Base-by-base conservation (phyloP, 2,797 vertebrate genomes). In the Poeciliopsis infans region DNA sequence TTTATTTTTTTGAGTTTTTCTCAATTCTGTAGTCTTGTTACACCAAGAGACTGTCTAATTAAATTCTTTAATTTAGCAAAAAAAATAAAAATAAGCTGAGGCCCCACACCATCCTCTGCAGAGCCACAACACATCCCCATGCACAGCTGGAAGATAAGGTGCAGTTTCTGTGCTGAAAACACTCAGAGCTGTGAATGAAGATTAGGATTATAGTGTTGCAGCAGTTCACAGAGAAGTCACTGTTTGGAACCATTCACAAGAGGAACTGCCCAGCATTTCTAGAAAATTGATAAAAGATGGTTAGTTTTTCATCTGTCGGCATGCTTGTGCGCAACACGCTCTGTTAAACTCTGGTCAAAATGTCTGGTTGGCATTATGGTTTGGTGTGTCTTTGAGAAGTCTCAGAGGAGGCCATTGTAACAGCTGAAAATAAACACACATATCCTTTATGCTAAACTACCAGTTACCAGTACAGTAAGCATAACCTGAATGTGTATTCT, bases 91-190 rank as follows among this genome's bases (percentile, higher is more conserved):
- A n/a, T 3, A 61, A 36, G 25, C 31, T 8, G 33, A 16, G 53
- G 8, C 25, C 15, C 18, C 28, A 31, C 23, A 23, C 46, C 16
- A n/a, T 46, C 39, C 4, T 49, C 20, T 43, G 33, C 43, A 33
- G 25, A 66, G n/a, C 49, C 47, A 74, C 53, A 45, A 43, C 80
- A 59, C 70, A 57, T 28, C 31, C 16, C 73, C 28, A 47, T 68
- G 71, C 74, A 76, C 57, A 82, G 76, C 85, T 92, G 91, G 77
- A 74, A 91, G 92, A 94, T 92, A 93, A 90, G 85, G 79, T 77
- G 55, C 55, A 78, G 66, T 88, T 79, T 90, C 79, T 89, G 75
- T 90, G 86, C 84, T 83, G 85, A 83, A 84, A 89, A 71, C 77
- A 75, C 76, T 73, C 53, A 31, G 78, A 81, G 74, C 41, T 12